A percentile compares a stretch with the other conserved stretches of the same genome.
Evolutionary conservation across 2,113 vertebrate species (phyloP).

Genomic region (Dasyprocta punctata): DNA sequence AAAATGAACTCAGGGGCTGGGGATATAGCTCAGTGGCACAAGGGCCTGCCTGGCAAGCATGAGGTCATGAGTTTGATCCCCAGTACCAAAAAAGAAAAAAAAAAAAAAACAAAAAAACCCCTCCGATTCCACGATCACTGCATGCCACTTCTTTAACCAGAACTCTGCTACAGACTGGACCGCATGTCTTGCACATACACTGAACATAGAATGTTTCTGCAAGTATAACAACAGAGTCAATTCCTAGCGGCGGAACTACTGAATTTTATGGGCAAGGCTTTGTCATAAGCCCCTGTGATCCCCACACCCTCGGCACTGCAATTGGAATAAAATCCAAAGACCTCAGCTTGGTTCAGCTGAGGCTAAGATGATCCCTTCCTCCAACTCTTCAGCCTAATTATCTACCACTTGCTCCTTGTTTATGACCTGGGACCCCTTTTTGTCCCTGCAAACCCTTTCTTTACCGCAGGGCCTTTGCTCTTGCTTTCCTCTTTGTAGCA

Average conservation of each 20-base stretch:
- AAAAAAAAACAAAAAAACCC: too few relatives aligned
- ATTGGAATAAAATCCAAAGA: slow-evolving; percentile 4
- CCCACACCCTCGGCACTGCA: rapidly evolving
- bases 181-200: not conserved
- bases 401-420: not conserved
- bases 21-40: too few relatives aligned
- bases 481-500: not conserved
- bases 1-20: not conserved
- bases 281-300: not conserved
- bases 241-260: not conserved
- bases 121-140: not conserved
- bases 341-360: not conserved
- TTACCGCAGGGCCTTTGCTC: not conserved
- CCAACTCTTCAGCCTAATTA: not conserved
- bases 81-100: too few relatives aligned
- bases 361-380: not conserved
- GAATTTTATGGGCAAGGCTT: not conserved
- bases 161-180: not conserved
- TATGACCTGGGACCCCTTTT: not conserved
- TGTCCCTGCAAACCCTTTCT: not conserved
- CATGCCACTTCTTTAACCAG: not conserved
- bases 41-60: too few relatives aligned
- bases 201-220: not conserved
- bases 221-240: not conserved
- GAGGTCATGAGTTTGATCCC: too few relatives aligned